Percentiles rank a stretch among this genome's conserved stretches.
These are phyloP conservation scores for Pristionchus fissidentatus DNA, from an alignment of 2,888 invertebrate species.

Conservation along the genomic window DNA sequence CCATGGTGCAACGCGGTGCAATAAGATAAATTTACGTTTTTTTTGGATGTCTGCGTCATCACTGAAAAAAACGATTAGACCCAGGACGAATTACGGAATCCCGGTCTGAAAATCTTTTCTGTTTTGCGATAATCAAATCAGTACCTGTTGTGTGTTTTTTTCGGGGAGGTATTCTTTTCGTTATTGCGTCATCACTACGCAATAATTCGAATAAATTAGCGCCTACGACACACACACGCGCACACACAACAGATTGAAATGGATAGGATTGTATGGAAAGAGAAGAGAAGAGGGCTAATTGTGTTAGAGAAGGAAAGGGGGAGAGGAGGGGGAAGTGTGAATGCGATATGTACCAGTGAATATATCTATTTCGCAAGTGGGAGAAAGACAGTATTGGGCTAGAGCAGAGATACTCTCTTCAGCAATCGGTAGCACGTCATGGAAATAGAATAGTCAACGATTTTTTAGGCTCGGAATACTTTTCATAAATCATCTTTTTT, in stretches of 20 bases:
- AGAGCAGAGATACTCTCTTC: too few species aligned
- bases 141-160: background rate
- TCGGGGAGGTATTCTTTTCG: background rate
- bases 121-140: slow-evolving; percentile 1
- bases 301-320: background rate
- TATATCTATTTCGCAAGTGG: too few species aligned
- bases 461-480: background rate
- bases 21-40: background rate
- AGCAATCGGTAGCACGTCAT: background rate
- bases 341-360: slow-evolving; percentile 22
- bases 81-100: background rate
- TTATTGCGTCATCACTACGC: too few species aligned
- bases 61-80: background rate
- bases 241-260: slow-evolving; percentile 34
- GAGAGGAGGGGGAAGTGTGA: background rate
- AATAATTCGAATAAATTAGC: slow-evolving; percentile 37
- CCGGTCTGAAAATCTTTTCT: background rate
- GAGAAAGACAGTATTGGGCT: too few species aligned
- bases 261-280: background rate
- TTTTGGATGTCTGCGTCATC: too few species aligned
- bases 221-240: background rate
- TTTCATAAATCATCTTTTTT: background rate
- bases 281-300: slow-evolving; percentile 14
- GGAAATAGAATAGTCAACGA: background rate
- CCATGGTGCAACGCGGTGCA: background rate